Evolutionary conservation across 2,797 vertebrate genomes (phyloP).

Genomic region (Chelmon rostratus): DNA sequence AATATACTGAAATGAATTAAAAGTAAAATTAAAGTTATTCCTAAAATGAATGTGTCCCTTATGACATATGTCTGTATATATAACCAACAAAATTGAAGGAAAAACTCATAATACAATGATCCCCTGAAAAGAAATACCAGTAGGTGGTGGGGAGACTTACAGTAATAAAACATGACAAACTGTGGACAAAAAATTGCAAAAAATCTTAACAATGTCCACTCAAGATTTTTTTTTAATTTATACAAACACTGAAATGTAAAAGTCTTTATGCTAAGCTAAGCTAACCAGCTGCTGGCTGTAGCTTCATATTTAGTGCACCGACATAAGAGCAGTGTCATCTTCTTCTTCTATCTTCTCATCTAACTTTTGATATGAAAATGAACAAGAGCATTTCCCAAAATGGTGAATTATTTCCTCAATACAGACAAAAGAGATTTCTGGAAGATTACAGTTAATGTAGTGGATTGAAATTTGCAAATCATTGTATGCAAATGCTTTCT

Average conservation of each 20-base stretch:
- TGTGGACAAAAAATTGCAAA: neutral
- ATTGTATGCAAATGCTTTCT: neutral
- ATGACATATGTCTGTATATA: conserved; percentile 18
- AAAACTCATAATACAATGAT: neutral
- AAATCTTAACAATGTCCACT: neutral
- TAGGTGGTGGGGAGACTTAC: neutral
- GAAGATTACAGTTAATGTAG: neutral
- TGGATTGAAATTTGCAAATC: neutral
- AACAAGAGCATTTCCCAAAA: neutral
- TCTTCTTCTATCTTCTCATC: neutral
- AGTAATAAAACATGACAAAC: neutral
- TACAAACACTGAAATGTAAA: neutral
- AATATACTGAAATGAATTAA: neutral
- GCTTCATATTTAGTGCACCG: neutral
- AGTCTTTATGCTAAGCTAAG: neutral
- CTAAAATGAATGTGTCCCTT: neutral
- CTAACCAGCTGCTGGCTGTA: neutral
- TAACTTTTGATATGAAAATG: neutral
- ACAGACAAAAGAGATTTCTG: neutral
- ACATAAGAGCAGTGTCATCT: neutral
- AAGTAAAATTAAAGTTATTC: neutral
- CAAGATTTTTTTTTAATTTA: neutral
- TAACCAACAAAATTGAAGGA: neutral
- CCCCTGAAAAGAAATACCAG: neutral
- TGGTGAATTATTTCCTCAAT: neutral